Evolutionary conservation across 1,140 invertebrate species (phyloP).

Genomic region (Lysiphlebus fabarum): DNA sequence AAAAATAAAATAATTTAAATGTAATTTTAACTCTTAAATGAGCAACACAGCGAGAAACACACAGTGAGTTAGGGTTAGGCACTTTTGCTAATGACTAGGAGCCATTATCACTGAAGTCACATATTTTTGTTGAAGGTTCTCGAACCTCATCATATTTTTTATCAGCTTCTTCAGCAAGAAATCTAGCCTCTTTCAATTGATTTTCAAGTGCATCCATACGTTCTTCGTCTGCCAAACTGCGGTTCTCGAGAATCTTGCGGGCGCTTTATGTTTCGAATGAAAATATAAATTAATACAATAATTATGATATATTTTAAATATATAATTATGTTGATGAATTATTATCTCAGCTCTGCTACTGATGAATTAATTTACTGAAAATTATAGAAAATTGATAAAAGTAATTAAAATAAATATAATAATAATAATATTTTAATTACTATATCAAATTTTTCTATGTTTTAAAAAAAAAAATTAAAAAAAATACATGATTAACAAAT

Average conservation of each 20-base stretch:
- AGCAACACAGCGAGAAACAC: slow-evolving; percentile 37
- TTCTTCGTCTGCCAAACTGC: slow-evolving; percentile 99
- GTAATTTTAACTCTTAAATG: no score
- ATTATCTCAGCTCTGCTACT: slow-evolving; percentile 26
- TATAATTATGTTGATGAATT: slow-evolving; percentile 11
- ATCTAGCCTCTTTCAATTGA: slow-evolving; percentile 98
- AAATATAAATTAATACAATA: slow-evolving; percentile 29
- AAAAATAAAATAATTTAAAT: slow-evolving; percentile 1
- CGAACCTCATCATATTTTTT: slow-evolving; percentile 99
- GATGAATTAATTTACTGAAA: slow-evolving; percentile 24
- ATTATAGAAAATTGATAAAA: slow-evolving; percentile 14
- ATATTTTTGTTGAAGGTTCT: slow-evolving; percentile 41
- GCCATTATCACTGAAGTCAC: slow-evolving; percentile 51
- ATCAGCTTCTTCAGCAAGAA: slow-evolving; percentile 99
- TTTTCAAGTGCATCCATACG: slow-evolving; percentile 98
- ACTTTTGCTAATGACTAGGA: slow-evolving; percentile 53
- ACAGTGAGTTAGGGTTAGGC: slow-evolving; percentile 47
- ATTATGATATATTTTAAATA: not conserved
- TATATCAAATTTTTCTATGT: slow-evolving; percentile 4
- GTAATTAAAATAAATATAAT: no score
- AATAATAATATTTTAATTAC: slow-evolving; percentile 8
- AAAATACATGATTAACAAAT: slow-evolving; percentile 27
- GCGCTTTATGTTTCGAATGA: slow-evolving; percentile 65
- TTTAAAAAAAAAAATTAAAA: slow-evolving; percentile 10
- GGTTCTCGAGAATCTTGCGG: slow-evolving; percentile 99